Evolutionary conservation across 2,888 invertebrate genomes (phyloP), one percentile per base, ranked within the genome.

Genomic region (Cheilosia vernalis): DNA sequence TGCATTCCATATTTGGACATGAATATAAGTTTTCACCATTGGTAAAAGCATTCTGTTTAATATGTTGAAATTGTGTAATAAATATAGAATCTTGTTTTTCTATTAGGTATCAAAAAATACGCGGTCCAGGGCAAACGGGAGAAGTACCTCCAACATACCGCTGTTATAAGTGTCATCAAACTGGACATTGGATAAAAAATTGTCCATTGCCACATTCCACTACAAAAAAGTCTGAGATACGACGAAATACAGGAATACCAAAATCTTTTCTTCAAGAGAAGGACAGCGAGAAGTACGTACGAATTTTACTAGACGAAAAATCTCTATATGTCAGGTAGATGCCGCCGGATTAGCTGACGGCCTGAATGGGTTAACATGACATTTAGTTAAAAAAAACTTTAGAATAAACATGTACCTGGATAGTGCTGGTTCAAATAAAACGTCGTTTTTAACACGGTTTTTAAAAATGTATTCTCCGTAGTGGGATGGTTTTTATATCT

Each of bases 121-220:
- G 96, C 90, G 97, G 97, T 78, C 96, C 97, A 66, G 96, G 96
- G 92, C 97, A 98, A 93, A 94, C 96, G 89, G 98, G 98, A 33
- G 95, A 96, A 88, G 97, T 98, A 24, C 98, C 98, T 70, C 92
- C 96, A n/a, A 96, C 95, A 90, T 99, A 99, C 92, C 94, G 96
- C 61, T 99, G 99, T 92, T 97, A 96, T 91, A 97, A 97, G 92
- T 99, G 99, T 92, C 96, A 97, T 89, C 96, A 98, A 91, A 95
- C 95, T 80, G 99, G 99, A 1, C 99, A 99, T 92, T 99, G 98
- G 98, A 98, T 98, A 88, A 97, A 97, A 92, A 97, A 98, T 92
- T 99, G 99, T 91, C 98, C 98, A 9, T 92, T 95, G 87, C 88
- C 88, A 61, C 87, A 88, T 61, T 83, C 88, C 58, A 93, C 92